phyloP scores from a whole-genome alignment of 2,888 invertebrate species.

The Achlya flavicornis region DNA sequence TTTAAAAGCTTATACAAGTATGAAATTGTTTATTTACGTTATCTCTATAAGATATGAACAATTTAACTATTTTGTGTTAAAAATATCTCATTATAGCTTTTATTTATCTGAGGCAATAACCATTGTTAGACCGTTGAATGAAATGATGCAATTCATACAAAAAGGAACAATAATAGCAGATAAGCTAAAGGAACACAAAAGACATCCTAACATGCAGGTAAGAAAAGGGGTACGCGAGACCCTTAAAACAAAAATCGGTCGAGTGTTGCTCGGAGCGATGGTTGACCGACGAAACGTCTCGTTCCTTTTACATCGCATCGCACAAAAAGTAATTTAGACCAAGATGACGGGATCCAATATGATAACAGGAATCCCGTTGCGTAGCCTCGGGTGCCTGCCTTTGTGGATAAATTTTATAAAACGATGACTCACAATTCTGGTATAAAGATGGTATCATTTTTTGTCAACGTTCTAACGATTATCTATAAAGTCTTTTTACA shows the following conservation, averaged over 20 bases:
- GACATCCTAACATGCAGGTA: constrained; percentile 64
- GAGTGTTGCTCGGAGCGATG: constrained; percentile 71
- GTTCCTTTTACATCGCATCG: constrained; percentile 58
- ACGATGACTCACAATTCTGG: constrained; percentile 34
- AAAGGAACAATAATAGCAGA: constrained; percentile 40
- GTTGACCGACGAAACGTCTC: constrained; percentile 57
- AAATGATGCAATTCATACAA: constrained; percentile 44
- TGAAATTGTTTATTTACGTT: no score
- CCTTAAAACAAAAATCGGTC: constrained; percentile 65
- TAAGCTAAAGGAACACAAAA: constrained; percentile 47
- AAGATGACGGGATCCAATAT: constrained; percentile 72
- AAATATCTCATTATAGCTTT: constrained; percentile 5
- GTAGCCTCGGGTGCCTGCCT: constrained; percentile 68
- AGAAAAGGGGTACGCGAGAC: constrained; percentile 66
- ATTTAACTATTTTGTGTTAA: background rate
- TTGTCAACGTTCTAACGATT: constrained; percentile 46
- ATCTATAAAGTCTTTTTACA: constrained; percentile 30
- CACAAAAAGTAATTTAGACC: constrained; percentile 78
- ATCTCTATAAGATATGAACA: background rate
- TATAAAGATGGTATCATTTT: constrained; percentile 46
- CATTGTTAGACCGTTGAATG: constrained; percentile 32
- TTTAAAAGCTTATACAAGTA: no score
- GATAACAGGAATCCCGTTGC: constrained; percentile 82
- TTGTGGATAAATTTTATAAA: constrained; percentile 46
- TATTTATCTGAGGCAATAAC: constrained; percentile 29